A percentile compares a stretch with the other conserved stretches of the same genome.
phyloP scores from a whole-genome alignment of 1,140 invertebrate genomes.

The Aporrectodea caliginosa region DNA sequence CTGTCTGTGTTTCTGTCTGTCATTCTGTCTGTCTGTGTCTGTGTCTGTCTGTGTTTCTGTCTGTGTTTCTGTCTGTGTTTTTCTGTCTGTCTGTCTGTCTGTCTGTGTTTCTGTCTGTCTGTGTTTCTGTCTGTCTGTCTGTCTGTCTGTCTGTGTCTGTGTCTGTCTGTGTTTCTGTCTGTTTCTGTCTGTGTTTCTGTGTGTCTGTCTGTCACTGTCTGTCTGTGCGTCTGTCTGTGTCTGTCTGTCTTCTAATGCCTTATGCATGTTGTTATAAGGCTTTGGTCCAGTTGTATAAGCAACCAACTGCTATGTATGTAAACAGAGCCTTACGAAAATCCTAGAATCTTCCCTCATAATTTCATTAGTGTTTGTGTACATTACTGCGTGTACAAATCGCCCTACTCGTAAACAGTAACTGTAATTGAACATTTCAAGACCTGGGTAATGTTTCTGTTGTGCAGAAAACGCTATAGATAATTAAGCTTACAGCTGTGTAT shows the following conservation, averaged over 20 bases:
- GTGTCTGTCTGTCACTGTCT: neutral
- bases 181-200: neutral
- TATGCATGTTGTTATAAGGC: no score
- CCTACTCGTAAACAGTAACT: no score
- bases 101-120: neutral
- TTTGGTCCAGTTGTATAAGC: no score
- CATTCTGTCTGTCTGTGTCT: neutral
- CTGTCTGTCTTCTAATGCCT: neutral
- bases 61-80: neutral
- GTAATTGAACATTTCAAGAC: no score
- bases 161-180: neutral
- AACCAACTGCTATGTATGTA: no score
- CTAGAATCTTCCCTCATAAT: no score
- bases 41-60: neutral
- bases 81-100: neutral
- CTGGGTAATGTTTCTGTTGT: no score
- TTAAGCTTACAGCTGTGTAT: no score
- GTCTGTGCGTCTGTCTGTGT: neutral
- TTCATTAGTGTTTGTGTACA: no score
- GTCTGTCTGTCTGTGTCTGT: neutral
- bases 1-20: neutral
- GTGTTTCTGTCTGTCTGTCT: neutral
- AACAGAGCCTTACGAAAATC: no score
- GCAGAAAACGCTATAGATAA: no score
- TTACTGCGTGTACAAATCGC: no score